These are phyloP conservation scores for Torymus auratus DNA, from an alignment of 2,888 invertebrate species.

Conservation along the genomic window DNA sequence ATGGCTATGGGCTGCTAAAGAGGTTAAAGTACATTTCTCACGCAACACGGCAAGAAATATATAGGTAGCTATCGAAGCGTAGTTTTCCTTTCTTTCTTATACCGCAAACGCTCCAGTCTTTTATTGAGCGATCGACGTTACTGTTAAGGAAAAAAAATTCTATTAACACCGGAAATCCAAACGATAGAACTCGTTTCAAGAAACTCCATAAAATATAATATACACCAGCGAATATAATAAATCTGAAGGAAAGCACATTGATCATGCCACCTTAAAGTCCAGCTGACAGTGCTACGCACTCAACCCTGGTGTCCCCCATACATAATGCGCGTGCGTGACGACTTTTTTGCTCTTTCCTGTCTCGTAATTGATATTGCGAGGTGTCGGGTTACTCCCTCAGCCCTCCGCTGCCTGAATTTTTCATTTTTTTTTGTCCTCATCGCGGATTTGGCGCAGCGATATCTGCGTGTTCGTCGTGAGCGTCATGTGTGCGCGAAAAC, in stretches of 20 bases:
- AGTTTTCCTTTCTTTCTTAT: too few relatives aligned
- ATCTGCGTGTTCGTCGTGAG: conserved; percentile 3
- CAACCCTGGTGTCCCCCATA: neutral
- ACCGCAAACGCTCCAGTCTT: too few relatives aligned
- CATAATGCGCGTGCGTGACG: neutral
- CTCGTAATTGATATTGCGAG: conserved; percentile 14
- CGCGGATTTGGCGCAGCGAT: neutral
- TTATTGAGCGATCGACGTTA: too few relatives aligned
- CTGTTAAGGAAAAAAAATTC: too few relatives aligned
- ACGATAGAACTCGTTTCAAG: too few relatives aligned
- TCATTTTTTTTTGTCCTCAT: conserved; percentile 13
- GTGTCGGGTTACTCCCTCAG: conserved; percentile 10
- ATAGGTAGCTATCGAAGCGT: too few relatives aligned
- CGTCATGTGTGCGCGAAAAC: conserved; percentile 20
- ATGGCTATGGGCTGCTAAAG: too few relatives aligned
- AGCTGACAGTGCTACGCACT: neutral
- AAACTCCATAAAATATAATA: too few relatives aligned
- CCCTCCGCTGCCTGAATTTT: neutral
- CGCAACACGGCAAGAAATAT: too few relatives aligned
- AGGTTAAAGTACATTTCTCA: too few relatives aligned
- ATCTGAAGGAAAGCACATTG: neutral
- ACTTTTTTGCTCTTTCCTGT: conserved; percentile 11
- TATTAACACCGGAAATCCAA: too few relatives aligned
- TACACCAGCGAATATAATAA: neutral
- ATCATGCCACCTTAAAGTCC: neutral